Base-by-base conservation (phyloP, 2,797 vertebrate species). In the Mallotus villosus region DNA sequence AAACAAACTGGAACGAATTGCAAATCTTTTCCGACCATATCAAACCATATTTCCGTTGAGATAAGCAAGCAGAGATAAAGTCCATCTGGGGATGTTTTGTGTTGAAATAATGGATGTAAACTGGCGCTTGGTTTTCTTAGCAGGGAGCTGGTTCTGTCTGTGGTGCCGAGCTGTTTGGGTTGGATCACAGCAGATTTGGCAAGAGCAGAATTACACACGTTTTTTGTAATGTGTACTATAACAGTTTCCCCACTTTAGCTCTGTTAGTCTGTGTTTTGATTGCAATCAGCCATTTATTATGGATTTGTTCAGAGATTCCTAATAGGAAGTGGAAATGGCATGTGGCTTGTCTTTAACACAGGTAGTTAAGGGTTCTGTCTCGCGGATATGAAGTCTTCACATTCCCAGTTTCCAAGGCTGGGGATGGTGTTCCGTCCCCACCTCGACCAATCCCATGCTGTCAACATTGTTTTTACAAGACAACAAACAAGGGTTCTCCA, bases 151-250 rank as follows among this genome's bases (percentile, higher is more conserved):
- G 82, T 83, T 77, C 77, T 86, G 11, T 67, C 81, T 83, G 82
- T 80, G 73, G 80, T 64, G 73, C 72, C 27, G 11, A 14, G 41
- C 74, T 87, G 76, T 88, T 91, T 90, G 82, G 87, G 84, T 88
- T 88, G 84, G 86, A 89, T 78, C 67, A 34, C 0, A 79, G 82
- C 75, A 85, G n/a, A n/a, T 74, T 82, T 88, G 87, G 86, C 87
- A 85, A 22, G 7, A n/a, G n/a, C 2, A 22, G 53, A 19, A 11
- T 8, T 58, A 22, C 55, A 58, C 22, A n/a, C 21, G 9, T 58
- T 58, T n/a, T n/a, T 9, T 1, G 24, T 81, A 84, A 78, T 2
- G 67, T 79, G 86, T 78, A 84, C 87, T 88, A 82, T 83, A 89
- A 78, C 79, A 78, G 81, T 70, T 80, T 61, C 25, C 59, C 25